phyloP scores from a whole-genome alignment of 2,113 vertebrate species.

The Microcebus jonahi region DNA sequence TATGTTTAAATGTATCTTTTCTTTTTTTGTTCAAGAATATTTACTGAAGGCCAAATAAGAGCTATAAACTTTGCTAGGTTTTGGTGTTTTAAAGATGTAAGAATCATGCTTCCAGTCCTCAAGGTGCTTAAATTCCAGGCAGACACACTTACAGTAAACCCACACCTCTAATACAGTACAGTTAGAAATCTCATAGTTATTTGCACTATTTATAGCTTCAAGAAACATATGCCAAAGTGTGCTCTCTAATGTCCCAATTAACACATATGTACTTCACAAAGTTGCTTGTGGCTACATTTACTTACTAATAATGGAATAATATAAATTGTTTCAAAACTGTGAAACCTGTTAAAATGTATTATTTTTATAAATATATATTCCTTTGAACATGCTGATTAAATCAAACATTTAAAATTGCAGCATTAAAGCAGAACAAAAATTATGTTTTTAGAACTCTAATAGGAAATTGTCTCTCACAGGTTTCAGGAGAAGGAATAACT shows the following conservation, averaged over 20 bases:
- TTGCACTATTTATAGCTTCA: background rate
- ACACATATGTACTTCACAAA: background rate
- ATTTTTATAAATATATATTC: background rate
- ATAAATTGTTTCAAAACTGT: constrained; percentile 51
- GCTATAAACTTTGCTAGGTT: background rate
- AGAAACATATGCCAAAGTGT: background rate
- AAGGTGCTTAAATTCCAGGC: background rate
- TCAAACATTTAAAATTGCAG: constrained; percentile 60
- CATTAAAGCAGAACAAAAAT: constrained; percentile 54
- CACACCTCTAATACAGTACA: background rate
- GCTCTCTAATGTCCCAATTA: constrained; percentile 55
- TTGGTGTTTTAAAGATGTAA: background rate
- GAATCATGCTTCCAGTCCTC: background rate
- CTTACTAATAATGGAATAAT: constrained; percentile 44
- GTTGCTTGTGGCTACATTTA: constrained; percentile 13
- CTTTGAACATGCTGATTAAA: constrained; percentile 69
- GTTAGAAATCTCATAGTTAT: background rate
- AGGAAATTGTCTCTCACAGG: constrained; percentile 7
- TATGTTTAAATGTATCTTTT: background rate
- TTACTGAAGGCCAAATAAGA: background rate
- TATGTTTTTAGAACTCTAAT: constrained; percentile 42
- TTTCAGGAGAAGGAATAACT: constrained; percentile 52
- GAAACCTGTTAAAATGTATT: constrained; percentile 52
- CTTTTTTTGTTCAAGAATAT: background rate
- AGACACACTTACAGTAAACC: background rate